phyloP scores from a whole-genome alignment of 2,888 invertebrate genomes.

The Rambutsinella grinnellia region DNA sequence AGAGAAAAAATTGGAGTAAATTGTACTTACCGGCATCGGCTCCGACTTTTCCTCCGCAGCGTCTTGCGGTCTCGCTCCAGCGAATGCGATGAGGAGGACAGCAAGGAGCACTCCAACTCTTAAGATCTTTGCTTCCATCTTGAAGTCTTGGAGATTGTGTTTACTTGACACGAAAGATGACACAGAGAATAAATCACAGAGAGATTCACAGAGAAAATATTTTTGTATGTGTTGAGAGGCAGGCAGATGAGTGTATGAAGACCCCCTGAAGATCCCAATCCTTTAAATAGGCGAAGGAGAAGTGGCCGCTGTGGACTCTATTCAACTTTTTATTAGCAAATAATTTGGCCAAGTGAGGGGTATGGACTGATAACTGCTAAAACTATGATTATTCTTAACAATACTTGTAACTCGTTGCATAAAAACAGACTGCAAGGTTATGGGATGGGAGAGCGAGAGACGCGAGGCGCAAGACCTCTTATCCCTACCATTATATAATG shows the following conservation, averaged over 20 bases:
- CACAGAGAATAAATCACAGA: neutral
- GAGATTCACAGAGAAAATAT: too few species aligned
- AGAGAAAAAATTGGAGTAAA: too few species aligned
- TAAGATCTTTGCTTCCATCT: neutral
- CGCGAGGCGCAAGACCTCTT: too few species aligned
- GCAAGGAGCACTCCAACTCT: neutral
- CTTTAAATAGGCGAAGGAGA: neutral
- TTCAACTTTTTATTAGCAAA: neutral
- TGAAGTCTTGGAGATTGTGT: neutral
- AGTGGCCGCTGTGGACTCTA: too few species aligned
- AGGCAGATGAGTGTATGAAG: neutral
- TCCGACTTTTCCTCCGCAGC: neutral
- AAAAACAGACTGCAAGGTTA: neutral
- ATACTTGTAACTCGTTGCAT: too few species aligned
- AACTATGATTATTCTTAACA: too few species aligned
- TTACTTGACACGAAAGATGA: neutral
- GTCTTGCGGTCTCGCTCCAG: neutral
- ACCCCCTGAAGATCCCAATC: neutral
- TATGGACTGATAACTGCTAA: neutral
- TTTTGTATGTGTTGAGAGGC: neutral
- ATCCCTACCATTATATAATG: too few species aligned
- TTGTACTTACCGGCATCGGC: neutral
- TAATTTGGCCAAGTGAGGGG: neutral
- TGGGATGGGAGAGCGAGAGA: neutral
- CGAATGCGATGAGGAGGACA: neutral